Conservation (phyloP, 2,113 vertebrate genomes). For the Caranx ignobilis region DNA sequence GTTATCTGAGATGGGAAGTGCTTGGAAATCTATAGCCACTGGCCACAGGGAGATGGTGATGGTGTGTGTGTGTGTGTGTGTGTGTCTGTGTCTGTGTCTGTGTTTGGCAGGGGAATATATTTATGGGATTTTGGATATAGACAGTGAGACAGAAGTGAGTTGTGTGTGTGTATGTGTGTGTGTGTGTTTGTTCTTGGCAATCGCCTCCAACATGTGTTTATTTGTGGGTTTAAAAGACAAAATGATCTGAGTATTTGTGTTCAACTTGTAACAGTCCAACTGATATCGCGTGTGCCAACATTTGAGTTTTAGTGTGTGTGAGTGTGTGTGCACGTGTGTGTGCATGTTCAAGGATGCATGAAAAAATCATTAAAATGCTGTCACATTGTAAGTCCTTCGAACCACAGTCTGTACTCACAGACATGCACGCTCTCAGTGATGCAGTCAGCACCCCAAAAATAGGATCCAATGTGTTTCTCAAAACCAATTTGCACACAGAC, state of each 20-base stretch:
- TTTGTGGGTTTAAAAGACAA: constrained; percentile 9
- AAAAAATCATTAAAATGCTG: not conserved
- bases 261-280: not conserved
- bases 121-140: constrained; percentile 28
- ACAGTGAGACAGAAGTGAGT: constrained; percentile 2
- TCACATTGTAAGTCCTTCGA: not conserved
- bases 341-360: not conserved
- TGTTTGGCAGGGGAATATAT: constrained; percentile 27
- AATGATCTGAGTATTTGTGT: not conserved
- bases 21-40: constrained; percentile 65
- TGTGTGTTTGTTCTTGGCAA: not conserved
- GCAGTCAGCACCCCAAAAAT: constrained; percentile 4
- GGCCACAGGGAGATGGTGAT: constrained; percentile 40
- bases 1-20: constrained; percentile 75
- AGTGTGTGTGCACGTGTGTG: not conserved
- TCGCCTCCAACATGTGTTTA: constrained; percentile 9
- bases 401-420: not conserved
- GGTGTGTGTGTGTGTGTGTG: constrained; percentile 13
- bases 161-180: not conserved
- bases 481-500: constrained; percentile 7
- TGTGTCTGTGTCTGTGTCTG: constrained; percentile 13
- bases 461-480: constrained; percentile 8
- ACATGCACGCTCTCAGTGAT: not conserved
- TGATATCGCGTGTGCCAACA: constrained; percentile 10
- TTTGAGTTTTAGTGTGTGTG: too few relatives aligned